Base-by-base conservation (phyloP, 2,113 vertebrate species). In the Melierax canorus region DNA sequence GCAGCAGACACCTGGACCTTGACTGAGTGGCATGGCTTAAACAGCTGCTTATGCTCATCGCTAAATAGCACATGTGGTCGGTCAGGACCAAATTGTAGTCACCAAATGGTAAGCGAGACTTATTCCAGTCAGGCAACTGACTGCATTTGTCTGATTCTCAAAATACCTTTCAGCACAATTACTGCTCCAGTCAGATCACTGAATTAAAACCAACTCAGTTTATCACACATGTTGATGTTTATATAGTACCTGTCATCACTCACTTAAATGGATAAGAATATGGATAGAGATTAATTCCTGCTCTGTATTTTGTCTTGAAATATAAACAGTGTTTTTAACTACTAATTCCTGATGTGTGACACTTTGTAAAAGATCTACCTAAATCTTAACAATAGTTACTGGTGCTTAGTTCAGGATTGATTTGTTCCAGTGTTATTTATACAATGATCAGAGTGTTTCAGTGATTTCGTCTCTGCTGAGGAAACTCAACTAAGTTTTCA, bases 211-310 rank as follows among this genome's bases (percentile, higher is more conserved):
- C 48, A 32, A 19, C 64, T 78, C 3, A 1, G 46, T 76, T 89
- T 88, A 82, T 93, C 75, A 53, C 64, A 50, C 73, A 51, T 76
- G 63, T 92, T 92, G 93, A 56, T 94, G 81, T 95, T 97, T 92
- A 91, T 95, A 83, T 30, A 92, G 81, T 26, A 63, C 73, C 85
- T 97, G 90, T 97, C 96, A 95, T 95, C 96, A 90, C 86, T 82
- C 74, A 56, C 89, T 95, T 92, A 72, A 94, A 80, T 75, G 73
- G 67, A 62, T 94, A 62, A 77, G 73, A 85, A 60, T 88, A 92
- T 72, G 92, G 78, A 58, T 84, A 64, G 75, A 90, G 72, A 94
- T 95, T 94, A 97, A 96, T 81, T 92, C 79, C 62, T 86, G 36
- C 46, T 84, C 93, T 84, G 29, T 68, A 45, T 94, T 94, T 89